Conservation (phyloP, 1,140 invertebrate species). For the Orius laevigatus region DNA sequence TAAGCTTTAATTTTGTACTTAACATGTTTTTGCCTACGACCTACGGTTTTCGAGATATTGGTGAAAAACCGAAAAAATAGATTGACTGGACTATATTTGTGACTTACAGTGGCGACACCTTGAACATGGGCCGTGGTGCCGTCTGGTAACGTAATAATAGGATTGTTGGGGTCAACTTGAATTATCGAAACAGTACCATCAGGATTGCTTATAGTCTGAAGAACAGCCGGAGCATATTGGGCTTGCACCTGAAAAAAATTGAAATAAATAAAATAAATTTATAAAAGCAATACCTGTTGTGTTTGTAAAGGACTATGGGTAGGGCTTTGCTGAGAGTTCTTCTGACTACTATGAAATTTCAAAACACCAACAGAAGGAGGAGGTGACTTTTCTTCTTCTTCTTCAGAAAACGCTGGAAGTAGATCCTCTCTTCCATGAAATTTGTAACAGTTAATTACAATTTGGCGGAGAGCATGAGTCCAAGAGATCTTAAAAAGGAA, state of each 20-base stretch:
- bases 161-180: constrained; percentile 86
- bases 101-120: constrained; percentile 9
- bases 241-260: constrained; percentile 6
- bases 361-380: constrained; percentile 40
- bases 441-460: constrained; percentile 97
- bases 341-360: constrained; percentile 32
- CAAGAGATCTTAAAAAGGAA: constrained; percentile 68
- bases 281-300: neutral
- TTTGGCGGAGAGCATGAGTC: constrained; percentile 93
- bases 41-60: neutral
- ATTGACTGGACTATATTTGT: neutral
- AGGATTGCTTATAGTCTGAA: constrained; percentile 90
- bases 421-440: constrained; percentile 93
- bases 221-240: constrained; percentile 72
- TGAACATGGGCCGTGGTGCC: constrained; percentile 31
- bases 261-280: neutral
- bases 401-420: constrained; percentile 82
- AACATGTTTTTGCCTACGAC: too few species aligned
- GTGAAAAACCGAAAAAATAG: neutral
- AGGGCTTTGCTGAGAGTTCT: constrained; percentile 6
- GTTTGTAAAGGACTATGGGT: constrained; percentile 2
- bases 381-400: constrained; percentile 52
- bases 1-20: too few species aligned
- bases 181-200: constrained; percentile 93
- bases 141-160: constrained; percentile 87